These are phyloP conservation scores for Lampropteryx suffumata DNA, from an alignment of 2,888 invertebrate genomes.

Conservation along the genomic window DNA sequence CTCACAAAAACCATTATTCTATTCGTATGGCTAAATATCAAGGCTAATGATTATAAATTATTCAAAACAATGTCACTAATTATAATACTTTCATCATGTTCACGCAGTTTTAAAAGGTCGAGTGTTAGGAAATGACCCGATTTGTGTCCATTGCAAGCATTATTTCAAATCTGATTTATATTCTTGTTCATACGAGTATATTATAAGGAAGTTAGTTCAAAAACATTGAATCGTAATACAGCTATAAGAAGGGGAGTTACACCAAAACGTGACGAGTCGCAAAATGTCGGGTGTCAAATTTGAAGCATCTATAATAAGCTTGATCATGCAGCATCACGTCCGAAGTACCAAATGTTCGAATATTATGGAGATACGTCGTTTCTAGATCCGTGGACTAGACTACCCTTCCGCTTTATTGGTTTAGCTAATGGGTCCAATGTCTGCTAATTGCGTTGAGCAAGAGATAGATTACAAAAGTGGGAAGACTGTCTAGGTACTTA, in stretches of 20 bases:
- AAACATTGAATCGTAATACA: slow-evolving; percentile 9
- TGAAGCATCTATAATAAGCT: slow-evolving; percentile 73
- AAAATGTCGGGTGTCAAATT: slow-evolving; percentile 57
- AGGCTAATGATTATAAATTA: no score
- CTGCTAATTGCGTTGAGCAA: slow-evolving; percentile 13
- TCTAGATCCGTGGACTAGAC: slow-evolving; percentile 37
- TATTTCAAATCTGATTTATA: no score
- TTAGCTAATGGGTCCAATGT: slow-evolving; percentile 21
- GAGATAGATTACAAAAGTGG: slow-evolving; percentile 20
- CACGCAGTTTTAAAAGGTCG: no score
- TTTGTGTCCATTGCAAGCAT: no score
- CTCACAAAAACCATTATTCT: no score
- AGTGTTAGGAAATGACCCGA: no score
- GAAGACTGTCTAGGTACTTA: not conserved
- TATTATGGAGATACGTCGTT: slow-evolving; percentile 61
- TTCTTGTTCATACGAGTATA: not conserved
- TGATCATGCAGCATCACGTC: slow-evolving; percentile 75
- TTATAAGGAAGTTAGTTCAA: not conserved
- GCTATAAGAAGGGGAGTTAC: slow-evolving; percentile 51
- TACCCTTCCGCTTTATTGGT: slow-evolving; percentile 37
- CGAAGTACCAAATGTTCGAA: slow-evolving; percentile 67
- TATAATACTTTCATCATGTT: no score
- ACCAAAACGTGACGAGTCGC: slow-evolving; percentile 71
- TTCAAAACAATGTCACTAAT: no score
- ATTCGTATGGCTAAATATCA: no score